Evolutionary conservation across 2,113 vertebrate species (phyloP).

Genomic region (Platanista minor): DNA sequence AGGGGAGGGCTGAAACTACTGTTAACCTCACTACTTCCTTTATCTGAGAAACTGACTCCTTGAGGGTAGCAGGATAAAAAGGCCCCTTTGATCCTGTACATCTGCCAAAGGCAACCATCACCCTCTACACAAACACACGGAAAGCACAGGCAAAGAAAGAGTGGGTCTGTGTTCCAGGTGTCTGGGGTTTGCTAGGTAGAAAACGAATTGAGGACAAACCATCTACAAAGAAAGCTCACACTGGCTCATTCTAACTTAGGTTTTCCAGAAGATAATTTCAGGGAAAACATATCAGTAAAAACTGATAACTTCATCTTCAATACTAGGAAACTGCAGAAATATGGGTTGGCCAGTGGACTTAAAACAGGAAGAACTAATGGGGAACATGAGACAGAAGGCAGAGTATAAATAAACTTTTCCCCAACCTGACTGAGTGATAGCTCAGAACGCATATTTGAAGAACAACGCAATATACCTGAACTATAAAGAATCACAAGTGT

Average conservation of each 20-base stretch:
- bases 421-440: neutral
- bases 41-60: slow-evolving; percentile 43
- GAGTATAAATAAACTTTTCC: neutral
- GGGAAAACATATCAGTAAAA: neutral
- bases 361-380: neutral
- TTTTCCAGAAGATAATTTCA: neutral
- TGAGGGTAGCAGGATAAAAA: neutral
- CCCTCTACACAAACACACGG: neutral
- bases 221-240: neutral
- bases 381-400: neutral
- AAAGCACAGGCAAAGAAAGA: neutral
- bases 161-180: slow-evolving; percentile 33
- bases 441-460: neutral
- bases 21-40: slow-evolving; percentile 66
- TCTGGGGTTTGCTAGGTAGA: neutral
- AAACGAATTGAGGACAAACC: neutral
- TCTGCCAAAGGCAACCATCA: slow-evolving; percentile 51
- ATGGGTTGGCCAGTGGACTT: neutral
- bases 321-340: neutral
- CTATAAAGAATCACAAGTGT: neutral
- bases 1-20: neutral
- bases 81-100: slow-evolving; percentile 48
- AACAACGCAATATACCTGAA: neutral
- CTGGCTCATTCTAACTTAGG: neutral
- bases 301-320: neutral